These are phyloP conservation scores for Hypothenemus hampei DNA, from an alignment of 1,140 invertebrate genomes.

Conservation along the genomic window DNA sequence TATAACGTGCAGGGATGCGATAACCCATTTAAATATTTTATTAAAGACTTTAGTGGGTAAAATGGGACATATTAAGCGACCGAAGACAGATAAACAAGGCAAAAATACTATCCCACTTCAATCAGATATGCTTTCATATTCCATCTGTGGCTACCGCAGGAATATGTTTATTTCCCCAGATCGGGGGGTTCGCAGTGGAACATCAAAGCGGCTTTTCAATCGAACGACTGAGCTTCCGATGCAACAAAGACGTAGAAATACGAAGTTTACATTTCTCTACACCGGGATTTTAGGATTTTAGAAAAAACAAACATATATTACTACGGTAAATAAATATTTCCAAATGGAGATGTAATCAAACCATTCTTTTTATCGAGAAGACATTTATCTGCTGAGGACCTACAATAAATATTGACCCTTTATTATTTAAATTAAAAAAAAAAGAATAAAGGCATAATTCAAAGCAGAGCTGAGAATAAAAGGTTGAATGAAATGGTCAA, in stretches of 20 bases:
- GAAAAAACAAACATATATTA: constrained; percentile 28
- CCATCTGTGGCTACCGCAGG: constrained; percentile 14
- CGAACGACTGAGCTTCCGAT: constrained; percentile 3
- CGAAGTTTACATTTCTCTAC: constrained; percentile 15
- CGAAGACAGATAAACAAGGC: constrained; percentile 10
- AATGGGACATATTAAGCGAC: constrained; percentile 5
- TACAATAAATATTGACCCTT: too few species aligned
- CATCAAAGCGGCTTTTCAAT: constrained; percentile 26
- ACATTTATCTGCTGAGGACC: too few species aligned
- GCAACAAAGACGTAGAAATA: constrained; percentile 17
- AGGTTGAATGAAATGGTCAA: constrained; percentile 20
- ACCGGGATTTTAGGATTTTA: constrained; percentile 18
- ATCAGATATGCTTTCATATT: constrained; percentile 25
- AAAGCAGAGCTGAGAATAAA: constrained; percentile 4
- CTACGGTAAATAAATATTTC: constrained; percentile 26
- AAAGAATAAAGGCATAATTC: constrained; percentile 1
- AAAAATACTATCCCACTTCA: constrained; percentile 10
- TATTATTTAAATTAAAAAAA: too few species aligned
- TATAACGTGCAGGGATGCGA: neutral
- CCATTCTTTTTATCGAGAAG: constrained; percentile 10
- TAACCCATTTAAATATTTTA: constrained; percentile 18
- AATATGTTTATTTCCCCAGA: constrained; percentile 18
- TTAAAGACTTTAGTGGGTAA: constrained; percentile 21
- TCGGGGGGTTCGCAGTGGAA: constrained; percentile 13
- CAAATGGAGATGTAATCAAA: constrained; percentile 15